These are phyloP conservation scores for Gari tellinella DNA, from an alignment of 2,888 invertebrate species.

Conservation along the genomic window DNA sequence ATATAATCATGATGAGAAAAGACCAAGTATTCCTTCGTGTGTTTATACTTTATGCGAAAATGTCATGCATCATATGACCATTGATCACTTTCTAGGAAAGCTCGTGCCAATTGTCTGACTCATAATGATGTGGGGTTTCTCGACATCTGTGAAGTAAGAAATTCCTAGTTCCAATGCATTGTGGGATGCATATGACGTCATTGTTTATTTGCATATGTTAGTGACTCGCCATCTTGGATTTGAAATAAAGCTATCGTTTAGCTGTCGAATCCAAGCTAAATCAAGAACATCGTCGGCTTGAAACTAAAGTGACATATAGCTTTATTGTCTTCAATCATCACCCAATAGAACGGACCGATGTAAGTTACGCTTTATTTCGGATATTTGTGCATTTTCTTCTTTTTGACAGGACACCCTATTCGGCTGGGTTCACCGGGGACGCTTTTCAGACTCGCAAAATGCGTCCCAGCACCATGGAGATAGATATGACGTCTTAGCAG, in stretches of 20 bases:
- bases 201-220: constrained; percentile 79
- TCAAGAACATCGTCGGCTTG: constrained; percentile 72
- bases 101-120: too few relatives aligned
- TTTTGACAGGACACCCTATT: constrained; percentile 18
- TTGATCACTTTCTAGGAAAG: too few relatives aligned
- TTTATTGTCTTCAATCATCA: constrained; percentile 71
- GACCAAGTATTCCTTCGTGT: too few relatives aligned
- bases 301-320: constrained; percentile 61
- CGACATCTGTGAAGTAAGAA: constrained; percentile 8
- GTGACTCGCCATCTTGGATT: constrained; percentile 80
- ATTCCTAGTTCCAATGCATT: constrained; percentile 52
- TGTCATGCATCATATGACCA: too few relatives aligned
- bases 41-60: too few relatives aligned
- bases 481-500: too few relatives aligned
- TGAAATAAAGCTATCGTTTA: constrained; percentile 56
- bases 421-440: constrained; percentile 48
- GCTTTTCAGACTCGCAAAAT: constrained; percentile 23
- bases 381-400: constrained; percentile 15
- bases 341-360: constrained; percentile 83
- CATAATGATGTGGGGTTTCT: neutral
- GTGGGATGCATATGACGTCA: constrained; percentile 78
- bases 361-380: constrained; percentile 68
- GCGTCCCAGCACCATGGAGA: constrained; percentile 14
- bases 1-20: too few relatives aligned
- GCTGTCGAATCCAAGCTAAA: constrained; percentile 69